Evolutionary conservation across 1,140 invertebrate genomes (phyloP).

Genomic region (Drosophila funebris): DNA sequence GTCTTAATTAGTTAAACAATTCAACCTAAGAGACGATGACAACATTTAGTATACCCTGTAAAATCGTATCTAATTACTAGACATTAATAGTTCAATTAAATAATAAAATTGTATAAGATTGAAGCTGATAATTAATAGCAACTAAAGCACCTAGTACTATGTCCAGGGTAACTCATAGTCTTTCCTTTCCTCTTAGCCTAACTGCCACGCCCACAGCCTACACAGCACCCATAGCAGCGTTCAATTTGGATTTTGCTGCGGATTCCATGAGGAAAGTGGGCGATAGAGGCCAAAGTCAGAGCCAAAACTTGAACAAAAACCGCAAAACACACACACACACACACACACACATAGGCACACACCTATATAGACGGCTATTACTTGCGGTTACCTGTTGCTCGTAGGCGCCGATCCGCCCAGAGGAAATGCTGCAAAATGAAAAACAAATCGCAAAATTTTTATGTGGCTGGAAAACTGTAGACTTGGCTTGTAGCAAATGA

Average conservation of each 20-base stretch:
- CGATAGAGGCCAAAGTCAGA: slow-evolving; percentile 36
- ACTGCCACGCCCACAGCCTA: slow-evolving; percentile 20
- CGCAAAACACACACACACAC: slow-evolving; percentile 14
- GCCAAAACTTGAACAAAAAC: slow-evolving; percentile 11
- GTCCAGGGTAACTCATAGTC: not conserved
- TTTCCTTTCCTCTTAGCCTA: not conserved
- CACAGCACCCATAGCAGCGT: slow-evolving; percentile 20
- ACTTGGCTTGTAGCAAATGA: not conserved
- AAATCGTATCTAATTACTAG: too few species aligned
- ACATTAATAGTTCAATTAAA: too few species aligned
- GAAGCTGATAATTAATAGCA: too few species aligned
- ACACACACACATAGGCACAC: not conserved
- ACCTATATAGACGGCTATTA: slow-evolving; percentile 18
- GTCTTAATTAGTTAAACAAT: too few species aligned
- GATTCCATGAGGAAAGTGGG: slow-evolving; percentile 20
- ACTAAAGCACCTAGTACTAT: too few species aligned
- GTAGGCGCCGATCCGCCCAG: slow-evolving; percentile 24
- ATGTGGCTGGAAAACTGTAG: slow-evolving; percentile 10
- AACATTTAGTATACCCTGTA: too few species aligned
- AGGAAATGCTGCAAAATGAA: slow-evolving; percentile 7
- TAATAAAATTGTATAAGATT: too few species aligned
- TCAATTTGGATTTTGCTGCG: slow-evolving; percentile 11
- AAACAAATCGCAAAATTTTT: slow-evolving; percentile 12
- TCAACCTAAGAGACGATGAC: too few species aligned
- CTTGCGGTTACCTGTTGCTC: slow-evolving; percentile 39